Conservation (phyloP, 2,888 invertebrate species). For the Cotesia congregata region DNA sequence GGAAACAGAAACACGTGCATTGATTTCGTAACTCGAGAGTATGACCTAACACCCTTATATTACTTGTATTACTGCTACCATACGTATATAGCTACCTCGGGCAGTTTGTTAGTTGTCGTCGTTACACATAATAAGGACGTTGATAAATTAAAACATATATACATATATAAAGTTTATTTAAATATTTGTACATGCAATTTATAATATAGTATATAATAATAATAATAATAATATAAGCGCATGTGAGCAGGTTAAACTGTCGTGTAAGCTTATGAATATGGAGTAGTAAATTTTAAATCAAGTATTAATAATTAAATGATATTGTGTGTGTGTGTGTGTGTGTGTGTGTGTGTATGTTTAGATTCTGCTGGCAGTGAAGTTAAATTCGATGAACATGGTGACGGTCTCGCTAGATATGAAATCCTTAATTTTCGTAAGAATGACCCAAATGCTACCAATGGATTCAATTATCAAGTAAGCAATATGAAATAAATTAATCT, state of each 20-base stretch:
- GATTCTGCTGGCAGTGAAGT: slow-evolving; percentile 79
- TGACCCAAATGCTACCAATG: slow-evolving; percentile 66
- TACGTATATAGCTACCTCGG: too few species aligned
- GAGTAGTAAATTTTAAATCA: neutral
- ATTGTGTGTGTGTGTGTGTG: neutral
- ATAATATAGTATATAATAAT: neutral
- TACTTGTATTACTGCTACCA: too few species aligned
- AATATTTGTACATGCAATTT: neutral
- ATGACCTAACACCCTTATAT: neutral
- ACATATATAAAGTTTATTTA: neutral
- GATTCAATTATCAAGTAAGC: slow-evolving; percentile 73
- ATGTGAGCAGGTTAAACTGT: neutral
- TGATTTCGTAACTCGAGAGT: neutral
- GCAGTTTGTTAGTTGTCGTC: neutral
- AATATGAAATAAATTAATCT: too few species aligned
- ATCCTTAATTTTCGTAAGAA: slow-evolving; percentile 79
- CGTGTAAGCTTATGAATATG: slow-evolving; percentile 21
- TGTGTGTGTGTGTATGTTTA: slow-evolving; percentile 57
- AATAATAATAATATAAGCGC: neutral
- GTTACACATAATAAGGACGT: neutral
- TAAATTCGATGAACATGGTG: slow-evolving; percentile 80
- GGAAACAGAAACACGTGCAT: neutral
- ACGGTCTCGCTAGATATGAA: slow-evolving; percentile 81
- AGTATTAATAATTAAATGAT: slow-evolving; percentile 1
- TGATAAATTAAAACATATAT: neutral